Conservation (phyloP, 2,113 vertebrate species). For the Heliornis fulica region DNA sequence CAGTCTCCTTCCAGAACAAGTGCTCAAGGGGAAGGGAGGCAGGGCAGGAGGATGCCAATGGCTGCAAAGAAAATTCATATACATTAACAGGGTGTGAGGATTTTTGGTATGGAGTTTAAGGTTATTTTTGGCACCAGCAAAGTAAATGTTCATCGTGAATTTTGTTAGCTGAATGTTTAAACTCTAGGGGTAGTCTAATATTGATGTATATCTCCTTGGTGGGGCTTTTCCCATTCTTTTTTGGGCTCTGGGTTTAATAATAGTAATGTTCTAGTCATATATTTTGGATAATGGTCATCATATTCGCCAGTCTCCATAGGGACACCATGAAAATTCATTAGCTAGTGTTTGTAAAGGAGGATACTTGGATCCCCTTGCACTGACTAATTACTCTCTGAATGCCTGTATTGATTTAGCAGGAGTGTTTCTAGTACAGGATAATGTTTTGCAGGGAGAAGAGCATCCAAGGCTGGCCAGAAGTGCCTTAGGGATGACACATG, state of each 20-base stretch:
- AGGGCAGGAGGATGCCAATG: background rate
- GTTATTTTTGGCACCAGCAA: background rate
- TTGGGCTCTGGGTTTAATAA: background rate
- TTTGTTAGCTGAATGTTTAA: slow-evolving; percentile 13
- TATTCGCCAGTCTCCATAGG: background rate
- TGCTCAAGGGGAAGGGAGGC: background rate
- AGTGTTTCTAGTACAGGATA: background rate
- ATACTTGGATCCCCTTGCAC: background rate
- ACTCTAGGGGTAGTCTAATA: background rate
- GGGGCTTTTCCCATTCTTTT: background rate
- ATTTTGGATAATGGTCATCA: slow-evolving; percentile 5
- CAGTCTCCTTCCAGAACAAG: background rate
- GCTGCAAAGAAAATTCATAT: background rate
- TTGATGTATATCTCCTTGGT: background rate
- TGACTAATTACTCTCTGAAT: slow-evolving; percentile 34
- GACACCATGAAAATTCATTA: slow-evolving; percentile 18
- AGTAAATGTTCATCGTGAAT: background rate
- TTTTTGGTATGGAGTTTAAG: background rate
- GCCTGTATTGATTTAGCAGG: slow-evolving; percentile 7
- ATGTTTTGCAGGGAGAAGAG: background rate
- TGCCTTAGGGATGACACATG: background rate
- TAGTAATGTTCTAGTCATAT: background rate
- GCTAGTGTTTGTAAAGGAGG: slow-evolving; percentile 23
- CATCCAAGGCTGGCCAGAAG: background rate
- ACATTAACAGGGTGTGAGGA: background rate